Conservation (phyloP, 1,140 invertebrate species). For the Orchestia grillus region DNA sequence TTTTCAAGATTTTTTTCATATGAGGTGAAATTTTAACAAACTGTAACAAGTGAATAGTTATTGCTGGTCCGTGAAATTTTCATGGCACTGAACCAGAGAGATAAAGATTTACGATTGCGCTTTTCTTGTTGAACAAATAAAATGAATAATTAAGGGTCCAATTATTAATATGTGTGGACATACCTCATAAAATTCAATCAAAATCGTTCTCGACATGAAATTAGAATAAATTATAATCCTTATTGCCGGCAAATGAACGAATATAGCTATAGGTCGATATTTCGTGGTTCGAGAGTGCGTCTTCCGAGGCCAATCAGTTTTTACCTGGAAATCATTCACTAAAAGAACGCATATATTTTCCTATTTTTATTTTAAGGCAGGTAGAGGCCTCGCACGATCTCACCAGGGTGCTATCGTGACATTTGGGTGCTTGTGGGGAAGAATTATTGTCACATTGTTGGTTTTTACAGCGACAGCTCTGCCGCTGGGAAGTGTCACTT, state of each 20-base stretch:
- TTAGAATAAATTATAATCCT: not conserved
- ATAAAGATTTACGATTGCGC: not conserved
- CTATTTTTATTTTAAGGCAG: not conserved
- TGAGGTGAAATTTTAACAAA: not conserved
- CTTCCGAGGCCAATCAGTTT: not conserved
- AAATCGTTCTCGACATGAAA: not conserved
- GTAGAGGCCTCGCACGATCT: not conserved
- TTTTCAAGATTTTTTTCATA: not conserved
- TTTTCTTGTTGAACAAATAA: not conserved
- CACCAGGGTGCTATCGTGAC: not conserved
- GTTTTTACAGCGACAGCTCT: not conserved
- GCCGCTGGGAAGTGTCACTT: not conserved
- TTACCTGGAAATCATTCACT: not conserved
- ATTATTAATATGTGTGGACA: no score
- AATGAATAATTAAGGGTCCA: not conserved
- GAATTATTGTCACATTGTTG: slow-evolving; percentile 9
- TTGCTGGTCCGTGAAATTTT: not conserved
- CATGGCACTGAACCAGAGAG: not conserved
- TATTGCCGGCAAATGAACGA: not conserved
- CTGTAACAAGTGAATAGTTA: not conserved
- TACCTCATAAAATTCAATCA: not conserved
- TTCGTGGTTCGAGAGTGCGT: not conserved
- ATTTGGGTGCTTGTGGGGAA: not conserved
- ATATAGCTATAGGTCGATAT: not conserved
- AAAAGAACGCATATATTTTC: not conserved